Evolutionary conservation across 2,888 invertebrate genomes (phyloP), one percentile per base, ranked within the genome.

Genomic region (Eupithecia centaureata): DNA sequence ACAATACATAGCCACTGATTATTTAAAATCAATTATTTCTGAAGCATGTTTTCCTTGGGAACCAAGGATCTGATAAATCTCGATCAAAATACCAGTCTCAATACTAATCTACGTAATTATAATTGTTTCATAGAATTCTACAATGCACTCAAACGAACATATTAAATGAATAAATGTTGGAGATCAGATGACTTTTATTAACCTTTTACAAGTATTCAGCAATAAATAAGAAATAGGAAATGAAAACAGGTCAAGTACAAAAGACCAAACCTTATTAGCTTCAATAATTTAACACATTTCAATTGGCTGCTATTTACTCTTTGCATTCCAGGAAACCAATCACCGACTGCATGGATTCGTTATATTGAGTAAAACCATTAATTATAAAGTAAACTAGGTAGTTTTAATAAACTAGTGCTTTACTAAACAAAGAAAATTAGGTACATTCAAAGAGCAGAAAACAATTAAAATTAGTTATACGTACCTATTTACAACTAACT

Each of bases 251-350:
- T 18, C 30, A 13, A 33, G 28, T 12, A 56, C 5, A 22, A 22
- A 56, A 56, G n/a, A 32, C 32, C 57, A 57, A 56, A 60, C 38
- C 42, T 18, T 28, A 60, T 60, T 60, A 60, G 4, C 38, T 30
- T 60, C 42, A 42, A 38, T 60, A 30, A 60, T 60, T 60, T 42
- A 60, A 38, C 60, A 42, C 42, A 18, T 47, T 42, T 60, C 42
- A 42, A 60, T 28, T 30, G 12, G 12, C 59, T 30, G 12, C 35
- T 59, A 38, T 35, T 59, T 59, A 59, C 60, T 27, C 5, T 38
- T 28, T 60, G 12, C 18, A 60, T 42, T 60, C 60, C n/a, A 27
- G 28, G 60, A 60, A 60, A 10, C 28, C n/a, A 38, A 28, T 60
- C 18, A 22, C 32, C 57, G 18, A 57, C 32, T 15, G 56, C 30